These are phyloP conservation scores for Brachyptera risi DNA, from an alignment of 2,888 invertebrate species.

Conservation along the genomic window DNA sequence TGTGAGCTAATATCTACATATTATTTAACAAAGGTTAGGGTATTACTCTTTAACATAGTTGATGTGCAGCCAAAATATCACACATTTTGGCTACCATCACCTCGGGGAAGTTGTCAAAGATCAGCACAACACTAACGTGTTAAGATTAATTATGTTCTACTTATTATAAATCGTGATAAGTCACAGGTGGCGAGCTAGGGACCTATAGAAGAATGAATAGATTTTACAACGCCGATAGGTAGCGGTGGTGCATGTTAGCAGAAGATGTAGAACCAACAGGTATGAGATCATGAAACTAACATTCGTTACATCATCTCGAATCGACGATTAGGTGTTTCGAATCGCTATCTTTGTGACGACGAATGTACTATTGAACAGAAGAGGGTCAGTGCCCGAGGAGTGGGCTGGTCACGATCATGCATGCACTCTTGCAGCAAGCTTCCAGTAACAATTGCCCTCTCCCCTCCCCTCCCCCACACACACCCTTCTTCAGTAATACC, in stretches of 20 bases:
- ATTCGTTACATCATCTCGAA: too few species aligned
- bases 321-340: too few species aligned
- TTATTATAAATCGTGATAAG: background rate
- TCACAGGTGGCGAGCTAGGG: background rate
- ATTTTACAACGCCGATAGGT: too few species aligned
- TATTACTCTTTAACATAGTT: conserved; percentile 12
- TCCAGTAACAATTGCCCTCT: background rate
- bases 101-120: background rate
- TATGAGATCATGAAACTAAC: too few species aligned
- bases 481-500: background rate
- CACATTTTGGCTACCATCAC: background rate
- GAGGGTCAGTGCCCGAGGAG: conserved; percentile 1
- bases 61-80: background rate
- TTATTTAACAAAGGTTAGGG: background rate
- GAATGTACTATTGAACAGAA: background rate
- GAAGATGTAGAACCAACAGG: too few species aligned
- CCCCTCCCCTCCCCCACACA: background rate
- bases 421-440: background rate
- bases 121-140: background rate
- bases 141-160: background rate
- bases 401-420: background rate
- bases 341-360: background rate
- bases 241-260: too few species aligned
- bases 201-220: too few species aligned
- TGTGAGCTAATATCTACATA: too few species aligned